These are phyloP conservation scores for Lithophane semibrunnea DNA, from an alignment of 2,888 invertebrate species.

Conservation along the genomic window DNA sequence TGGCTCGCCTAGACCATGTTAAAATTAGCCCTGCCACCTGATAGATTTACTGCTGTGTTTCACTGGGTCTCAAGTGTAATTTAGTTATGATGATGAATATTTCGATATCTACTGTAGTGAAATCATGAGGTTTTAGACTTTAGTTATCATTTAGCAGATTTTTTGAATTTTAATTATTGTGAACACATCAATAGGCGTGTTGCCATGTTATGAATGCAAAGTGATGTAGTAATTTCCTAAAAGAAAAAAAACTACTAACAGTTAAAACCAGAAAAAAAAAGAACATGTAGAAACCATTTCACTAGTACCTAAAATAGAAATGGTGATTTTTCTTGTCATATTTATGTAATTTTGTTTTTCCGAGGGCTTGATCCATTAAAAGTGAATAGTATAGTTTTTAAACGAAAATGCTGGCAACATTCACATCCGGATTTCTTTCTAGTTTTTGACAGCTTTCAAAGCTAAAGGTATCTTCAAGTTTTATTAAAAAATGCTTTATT, in stretches of 20 bases:
- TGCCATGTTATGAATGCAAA: not conserved
- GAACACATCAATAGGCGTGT: slow-evolving; percentile 19
- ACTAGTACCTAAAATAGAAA: not conserved
- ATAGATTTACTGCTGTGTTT: not conserved
- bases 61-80: too few relatives aligned
- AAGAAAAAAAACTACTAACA: not conserved
- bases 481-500: slow-evolving; percentile 72
- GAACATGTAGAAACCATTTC: not conserved
- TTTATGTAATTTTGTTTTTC: not conserved
- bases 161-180: not conserved
- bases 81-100: not conserved
- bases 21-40: not conserved
- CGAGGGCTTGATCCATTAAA: rapidly evolving
- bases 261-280: not conserved
- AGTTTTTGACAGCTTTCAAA: slow-evolving; percentile 89
- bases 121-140: not conserved
- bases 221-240: not conserved
- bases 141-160: not conserved
- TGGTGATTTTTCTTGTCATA: not conserved
- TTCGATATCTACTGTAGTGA: not conserved
- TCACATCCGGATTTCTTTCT: slow-evolving; percentile 76
- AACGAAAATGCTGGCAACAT: slow-evolving; percentile 50
- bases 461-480: slow-evolving; percentile 83
- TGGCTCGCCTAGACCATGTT: not conserved
- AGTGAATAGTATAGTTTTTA: not conserved